Evolutionary conservation across 2,113 vertebrate species (phyloP).

Genomic region (Alethe diademata): DNA sequence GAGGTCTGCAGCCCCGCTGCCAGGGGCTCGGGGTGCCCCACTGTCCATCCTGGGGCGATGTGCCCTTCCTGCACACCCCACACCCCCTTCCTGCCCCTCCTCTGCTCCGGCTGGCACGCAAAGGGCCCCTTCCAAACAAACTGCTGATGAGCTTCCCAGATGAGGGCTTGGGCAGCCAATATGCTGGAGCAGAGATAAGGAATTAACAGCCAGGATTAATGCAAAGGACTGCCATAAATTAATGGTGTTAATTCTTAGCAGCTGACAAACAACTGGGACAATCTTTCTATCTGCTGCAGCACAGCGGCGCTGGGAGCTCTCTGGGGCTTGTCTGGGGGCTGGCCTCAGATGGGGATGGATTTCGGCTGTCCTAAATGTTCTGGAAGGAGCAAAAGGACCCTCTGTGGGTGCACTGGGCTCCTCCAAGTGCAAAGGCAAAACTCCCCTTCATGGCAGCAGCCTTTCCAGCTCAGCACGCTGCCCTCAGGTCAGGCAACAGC

Average conservation of each 20-base stretch:
- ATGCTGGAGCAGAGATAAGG: slow-evolving; percentile 39
- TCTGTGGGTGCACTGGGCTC: rapidly evolving
- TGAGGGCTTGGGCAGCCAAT: neutral
- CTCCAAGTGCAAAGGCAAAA: neutral
- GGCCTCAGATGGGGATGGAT: neutral
- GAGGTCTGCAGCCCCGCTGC: neutral
- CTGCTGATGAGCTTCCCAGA: neutral
- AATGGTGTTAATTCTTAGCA: neutral
- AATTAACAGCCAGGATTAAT: slow-evolving; percentile 47
- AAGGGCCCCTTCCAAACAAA: neutral
- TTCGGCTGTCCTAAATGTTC: neutral
- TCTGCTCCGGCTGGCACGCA: neutral
- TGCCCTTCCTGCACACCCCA: neutral
- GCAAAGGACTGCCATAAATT: neutral
- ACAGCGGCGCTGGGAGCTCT: rapidly evolving
- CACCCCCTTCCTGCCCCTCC: rapidly evolving
- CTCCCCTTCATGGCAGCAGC: rapidly evolving
- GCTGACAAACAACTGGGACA: neutral
- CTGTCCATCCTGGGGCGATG: rapidly evolving
- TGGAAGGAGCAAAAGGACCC: neutral
- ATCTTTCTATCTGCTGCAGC: neutral
- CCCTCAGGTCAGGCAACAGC: neutral
- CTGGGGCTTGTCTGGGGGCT: neutral
- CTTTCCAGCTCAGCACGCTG: neutral
- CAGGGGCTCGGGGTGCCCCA: rapidly evolving